Conservation (phyloP, 1,140 invertebrate genomes). For the Philotrypesis tridentata region DNA sequence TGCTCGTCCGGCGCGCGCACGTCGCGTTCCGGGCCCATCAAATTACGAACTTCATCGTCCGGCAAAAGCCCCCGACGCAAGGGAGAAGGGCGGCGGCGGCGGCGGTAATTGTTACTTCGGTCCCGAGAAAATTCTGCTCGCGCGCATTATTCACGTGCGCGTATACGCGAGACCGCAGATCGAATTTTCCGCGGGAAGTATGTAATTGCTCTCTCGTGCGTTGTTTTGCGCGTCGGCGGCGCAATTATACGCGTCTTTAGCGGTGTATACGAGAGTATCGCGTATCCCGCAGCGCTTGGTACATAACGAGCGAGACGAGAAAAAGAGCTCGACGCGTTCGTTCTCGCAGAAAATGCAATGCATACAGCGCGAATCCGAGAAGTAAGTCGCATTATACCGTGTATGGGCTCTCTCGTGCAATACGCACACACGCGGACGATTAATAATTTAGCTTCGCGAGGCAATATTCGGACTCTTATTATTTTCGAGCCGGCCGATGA, state of each 20-base stretch:
- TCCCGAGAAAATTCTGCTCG: neutral
- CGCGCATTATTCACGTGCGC: too few species aligned
- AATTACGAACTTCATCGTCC: conserved; percentile 25
- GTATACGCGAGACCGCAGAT: too few species aligned
- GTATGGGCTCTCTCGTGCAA: too few species aligned
- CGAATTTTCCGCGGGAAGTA: neutral
- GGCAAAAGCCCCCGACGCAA: neutral
- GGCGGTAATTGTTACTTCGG: neutral
- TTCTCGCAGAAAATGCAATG: too few species aligned
- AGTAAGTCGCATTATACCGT: neutral
- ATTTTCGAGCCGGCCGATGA: neutral
- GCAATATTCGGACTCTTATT: neutral
- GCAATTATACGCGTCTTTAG: too few species aligned
- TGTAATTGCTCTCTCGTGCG: neutral
- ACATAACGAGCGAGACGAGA: neutral
- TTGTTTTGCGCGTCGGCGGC: too few species aligned
- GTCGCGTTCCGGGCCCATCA: neutral
- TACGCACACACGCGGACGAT: too few species aligned
- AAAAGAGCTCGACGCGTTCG: too few species aligned
- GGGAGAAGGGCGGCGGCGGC: neutral
- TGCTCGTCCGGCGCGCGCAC: neutral
- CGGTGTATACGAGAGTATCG: too few species aligned
- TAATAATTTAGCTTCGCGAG: neutral
- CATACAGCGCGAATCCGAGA: too few species aligned
- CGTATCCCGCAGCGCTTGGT: too few species aligned